Percentiles rank a stretch among this genome's conserved stretches.
Conservation (phyloP, 2,888 invertebrate species). For the Sinhomidia bicolor region DNA sequence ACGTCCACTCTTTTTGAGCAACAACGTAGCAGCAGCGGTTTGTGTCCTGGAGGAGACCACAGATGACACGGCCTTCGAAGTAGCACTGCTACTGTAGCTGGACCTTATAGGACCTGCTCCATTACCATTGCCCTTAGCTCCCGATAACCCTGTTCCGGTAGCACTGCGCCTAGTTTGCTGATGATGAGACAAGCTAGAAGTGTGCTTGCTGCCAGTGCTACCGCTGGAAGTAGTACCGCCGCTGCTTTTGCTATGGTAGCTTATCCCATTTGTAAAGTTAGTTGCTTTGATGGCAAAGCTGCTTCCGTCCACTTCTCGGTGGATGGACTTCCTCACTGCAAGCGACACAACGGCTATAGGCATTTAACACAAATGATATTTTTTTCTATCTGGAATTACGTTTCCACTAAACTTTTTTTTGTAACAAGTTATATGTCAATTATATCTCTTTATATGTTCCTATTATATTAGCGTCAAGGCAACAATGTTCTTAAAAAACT, state of each 20-base stretch:
- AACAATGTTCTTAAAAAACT: no score
- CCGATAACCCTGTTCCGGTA: background rate
- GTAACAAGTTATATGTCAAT: background rate
- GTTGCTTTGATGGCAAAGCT: background rate
- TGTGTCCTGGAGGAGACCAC: background rate
- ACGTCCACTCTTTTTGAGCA: constrained; percentile 34
- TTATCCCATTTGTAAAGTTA: constrained; percentile 54
- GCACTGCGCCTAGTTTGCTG: background rate
- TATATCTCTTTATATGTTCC: background rate
- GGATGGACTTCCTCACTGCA: constrained; percentile 58
- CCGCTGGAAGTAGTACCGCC: background rate
- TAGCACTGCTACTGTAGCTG: constrained; percentile 33
- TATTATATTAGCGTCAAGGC: no score
- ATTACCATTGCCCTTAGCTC: background rate
- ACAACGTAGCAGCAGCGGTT: background rate
- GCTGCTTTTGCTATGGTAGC: constrained; percentile 1
- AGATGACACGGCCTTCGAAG: background rate
- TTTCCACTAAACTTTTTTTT: background rate
- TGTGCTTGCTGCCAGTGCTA: background rate
- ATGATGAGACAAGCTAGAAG: background rate
- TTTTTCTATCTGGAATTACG: background rate
- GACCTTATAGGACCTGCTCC: background rate
- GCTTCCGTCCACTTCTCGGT: constrained; percentile 57
- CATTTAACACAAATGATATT: constrained; percentile 41
- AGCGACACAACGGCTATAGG: constrained; percentile 61